Base-by-base conservation (phyloP, 2,888 invertebrate genomes). In the Silvanus unidentatus region DNA sequence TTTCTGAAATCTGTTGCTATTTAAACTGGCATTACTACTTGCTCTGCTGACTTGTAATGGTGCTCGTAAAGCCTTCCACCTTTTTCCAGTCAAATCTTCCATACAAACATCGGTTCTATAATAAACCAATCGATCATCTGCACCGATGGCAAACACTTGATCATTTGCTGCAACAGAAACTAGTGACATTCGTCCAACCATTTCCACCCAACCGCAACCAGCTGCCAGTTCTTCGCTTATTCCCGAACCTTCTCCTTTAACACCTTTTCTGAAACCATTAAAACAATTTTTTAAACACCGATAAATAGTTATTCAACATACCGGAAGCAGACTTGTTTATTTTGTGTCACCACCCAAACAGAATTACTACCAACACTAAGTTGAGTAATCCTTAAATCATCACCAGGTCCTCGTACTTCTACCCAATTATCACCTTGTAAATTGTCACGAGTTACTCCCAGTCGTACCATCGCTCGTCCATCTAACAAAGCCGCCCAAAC, bases 131-230 rank as follows among this genome's bases (percentile, higher is more conserved):
- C 91, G 82, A 71, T 93, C 92, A 52, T 85, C 81, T 36, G 83
- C 81, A 4, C 92, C 91, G 55, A 93, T 82, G 9, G 86, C 92
- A 78, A 90, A 91, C 8, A 72, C 70, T 77, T 94, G 93, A 73
- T 94, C 92, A 72, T 89, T 89, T 10, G 83, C 78, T 27, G 91
- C 86, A 44, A 93, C 86, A n/a, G 90, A 86, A 38, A 94, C 77
- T 63, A 86, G 77, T 14, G 82, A 78, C 81, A 94, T 87, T 66
- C 84, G 81, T 37, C 89, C 91, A 48, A 89, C 84, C 79, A 94
- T 91, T 75, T 91, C 88, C 16, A 93, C 80, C 94, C 94, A 94
- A 16, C 87, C 86, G 62, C 77, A 84, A 2, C 92, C 92, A 59
- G 82, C 82, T 6, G 89, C 87, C 45, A 85, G 75, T 64, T 83